Evolutionary conservation across 2,888 invertebrate species (phyloP).

Genomic region (Punctoribates punctum): DNA sequence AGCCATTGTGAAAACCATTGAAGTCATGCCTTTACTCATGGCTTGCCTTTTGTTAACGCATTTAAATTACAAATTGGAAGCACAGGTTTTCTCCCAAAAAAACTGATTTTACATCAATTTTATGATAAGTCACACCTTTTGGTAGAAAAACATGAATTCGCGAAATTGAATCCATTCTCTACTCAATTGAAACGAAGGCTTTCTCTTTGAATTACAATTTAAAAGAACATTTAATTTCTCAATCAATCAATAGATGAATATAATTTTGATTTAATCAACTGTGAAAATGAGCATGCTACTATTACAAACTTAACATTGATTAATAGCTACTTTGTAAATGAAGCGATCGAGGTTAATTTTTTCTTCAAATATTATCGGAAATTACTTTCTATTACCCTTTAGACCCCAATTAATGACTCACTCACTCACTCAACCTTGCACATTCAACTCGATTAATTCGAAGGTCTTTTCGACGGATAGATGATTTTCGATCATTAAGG

Average conservation of each 20-base stretch:
- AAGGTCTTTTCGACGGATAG: too few species aligned
- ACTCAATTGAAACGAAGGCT: background rate
- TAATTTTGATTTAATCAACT: background rate
- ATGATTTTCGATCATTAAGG: too few species aligned
- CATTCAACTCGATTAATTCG: too few species aligned
- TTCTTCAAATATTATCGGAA: too few species aligned
- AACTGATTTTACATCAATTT: background rate
- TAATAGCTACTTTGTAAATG: too few species aligned
- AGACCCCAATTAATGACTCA: too few species aligned
- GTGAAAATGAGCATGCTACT: background rate
- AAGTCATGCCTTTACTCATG: background rate
- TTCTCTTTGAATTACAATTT: background rate
- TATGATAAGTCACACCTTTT: slow-evolving; percentile 20
- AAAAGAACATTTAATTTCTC: background rate
- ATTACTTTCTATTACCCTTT: too few species aligned
- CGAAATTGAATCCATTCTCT: background rate
- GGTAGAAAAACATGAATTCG: background rate
- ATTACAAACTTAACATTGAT: too few species aligned
- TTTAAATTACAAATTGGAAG: background rate
- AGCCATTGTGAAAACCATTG: too few species aligned
- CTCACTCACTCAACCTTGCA: too few species aligned
- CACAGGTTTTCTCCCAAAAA: background rate
- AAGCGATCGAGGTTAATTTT: too few species aligned
- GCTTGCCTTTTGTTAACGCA: background rate
- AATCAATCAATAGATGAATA: background rate